phyloP scores from a whole-genome alignment of 1,140 invertebrate genomes.

The Drosophila sturtevanti region DNA sequence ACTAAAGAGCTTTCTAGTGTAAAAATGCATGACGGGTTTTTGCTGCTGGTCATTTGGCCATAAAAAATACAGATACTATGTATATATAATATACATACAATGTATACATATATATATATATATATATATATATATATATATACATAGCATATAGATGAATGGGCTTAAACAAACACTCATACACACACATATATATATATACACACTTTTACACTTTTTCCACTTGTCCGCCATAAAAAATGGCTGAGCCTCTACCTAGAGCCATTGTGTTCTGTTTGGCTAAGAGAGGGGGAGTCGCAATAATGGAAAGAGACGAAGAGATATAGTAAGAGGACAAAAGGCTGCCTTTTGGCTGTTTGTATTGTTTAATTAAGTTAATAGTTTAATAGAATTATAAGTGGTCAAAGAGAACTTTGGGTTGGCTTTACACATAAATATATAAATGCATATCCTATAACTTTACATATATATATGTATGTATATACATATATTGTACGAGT shows the following conservation, averaged over 20 bases:
- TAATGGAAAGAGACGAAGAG: not conserved
- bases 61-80: constrained; percentile 1
- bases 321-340: constrained; percentile 41
- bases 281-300: not conserved
- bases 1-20: not conserved
- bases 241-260: constrained; percentile 23
- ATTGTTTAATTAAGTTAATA: constrained; percentile 80
- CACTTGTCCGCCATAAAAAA: constrained; percentile 33
- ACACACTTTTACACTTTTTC: not conserved
- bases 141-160: not conserved
- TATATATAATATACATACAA: not conserved
- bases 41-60: not conserved
- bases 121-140: not conserved
- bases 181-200: not conserved
- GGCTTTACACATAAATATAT: constrained; percentile 22
- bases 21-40: not conserved
- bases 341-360: constrained; percentile 31
- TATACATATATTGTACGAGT: not conserved
- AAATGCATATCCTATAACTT: not conserved
- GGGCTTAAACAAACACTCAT: constrained; percentile 1
- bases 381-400: constrained; percentile 80
- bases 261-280: not conserved
- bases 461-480: not conserved
- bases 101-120: not conserved
- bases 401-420: constrained; percentile 14